Conservation (phyloP, 1,140 invertebrate species). For the Lepidurus packardi region DNA sequence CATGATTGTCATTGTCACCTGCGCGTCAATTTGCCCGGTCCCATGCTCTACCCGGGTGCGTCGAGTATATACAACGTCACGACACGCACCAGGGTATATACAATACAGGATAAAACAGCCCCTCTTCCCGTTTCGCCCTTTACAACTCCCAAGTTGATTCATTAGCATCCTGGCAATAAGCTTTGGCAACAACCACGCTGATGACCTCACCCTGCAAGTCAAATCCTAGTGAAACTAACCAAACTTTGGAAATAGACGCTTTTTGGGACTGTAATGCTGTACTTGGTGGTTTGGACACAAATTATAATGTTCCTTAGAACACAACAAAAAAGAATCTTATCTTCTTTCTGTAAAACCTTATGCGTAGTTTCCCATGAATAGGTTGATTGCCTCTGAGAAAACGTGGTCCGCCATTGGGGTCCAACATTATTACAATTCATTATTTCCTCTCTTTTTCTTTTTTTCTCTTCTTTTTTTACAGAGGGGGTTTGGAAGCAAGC, state of each 20-base stretch:
- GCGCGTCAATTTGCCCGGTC: background rate
- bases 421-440: background rate
- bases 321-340: background rate
- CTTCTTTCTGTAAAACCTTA: background rate
- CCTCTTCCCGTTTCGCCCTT: background rate
- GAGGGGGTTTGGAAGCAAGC: background rate
- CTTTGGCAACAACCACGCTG: background rate
- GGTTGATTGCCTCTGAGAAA: background rate
- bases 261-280: background rate
- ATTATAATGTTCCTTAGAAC: no score
- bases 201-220: background rate
- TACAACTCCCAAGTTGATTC: background rate
- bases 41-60: background rate
- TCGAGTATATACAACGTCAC: background rate
- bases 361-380: no score
- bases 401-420: background rate
- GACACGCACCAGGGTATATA: background rate
- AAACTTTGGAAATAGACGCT: background rate
- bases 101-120: background rate
- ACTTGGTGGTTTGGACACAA: no score
- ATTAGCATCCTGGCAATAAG: background rate
- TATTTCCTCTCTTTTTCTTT: background rate
- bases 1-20: slow-evolving; percentile 12
- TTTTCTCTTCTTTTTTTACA: background rate
- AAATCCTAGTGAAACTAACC: background rate